Evolutionary conservation across 2,888 invertebrate species (phyloP), one percentile per base, ranked within the genome.

Genomic region (Caenorhabditis sp.): DNA sequence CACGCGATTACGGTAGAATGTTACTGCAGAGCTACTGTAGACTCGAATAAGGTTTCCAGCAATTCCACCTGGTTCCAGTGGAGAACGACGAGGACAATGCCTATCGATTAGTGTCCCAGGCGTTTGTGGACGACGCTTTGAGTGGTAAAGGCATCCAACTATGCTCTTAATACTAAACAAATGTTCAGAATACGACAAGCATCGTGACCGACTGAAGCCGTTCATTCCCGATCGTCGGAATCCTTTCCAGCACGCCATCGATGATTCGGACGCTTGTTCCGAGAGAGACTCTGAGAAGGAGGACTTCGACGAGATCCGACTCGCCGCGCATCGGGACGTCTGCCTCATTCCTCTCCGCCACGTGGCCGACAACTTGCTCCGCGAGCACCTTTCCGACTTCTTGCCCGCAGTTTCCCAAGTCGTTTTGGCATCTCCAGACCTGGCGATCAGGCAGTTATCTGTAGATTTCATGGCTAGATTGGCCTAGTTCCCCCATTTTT

Each of bases 341-440:
- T 81, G 80, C 41, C 20, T 74, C 2, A 71, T 68, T 43, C 77
- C 76, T 3, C 45, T 79, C 6, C 62, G 65, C 27, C 32, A 58
- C 11, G 72, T 59, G 15, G 55, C 55, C 20, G 72, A 63, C 45
- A 30, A 52, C 8, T 41, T 68, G 59, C 68, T 68, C 50, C 68
- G 68, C 26, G 68, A 68, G 43, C 68, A 68, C 26, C 52, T 68
- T 26, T 26, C 65, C 9, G 66, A 61, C 35, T 74, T 77, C 8
- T 32, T 58, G 39, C 78, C 81, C 17, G 72, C 79, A 15, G 56
- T 77, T n/a, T 77, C 79, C 45, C 39, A 55, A 26, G 61, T 81
- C 26, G 45, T 80, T 11, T 11, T 70, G 26, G 61, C 80, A 0
- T 80, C 81, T 26, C 81, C 83, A 4, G 83, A 83, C 70, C 43